Conservation (phyloP, 2,113 vertebrate genomes). For the Fregata magnificens region DNA sequence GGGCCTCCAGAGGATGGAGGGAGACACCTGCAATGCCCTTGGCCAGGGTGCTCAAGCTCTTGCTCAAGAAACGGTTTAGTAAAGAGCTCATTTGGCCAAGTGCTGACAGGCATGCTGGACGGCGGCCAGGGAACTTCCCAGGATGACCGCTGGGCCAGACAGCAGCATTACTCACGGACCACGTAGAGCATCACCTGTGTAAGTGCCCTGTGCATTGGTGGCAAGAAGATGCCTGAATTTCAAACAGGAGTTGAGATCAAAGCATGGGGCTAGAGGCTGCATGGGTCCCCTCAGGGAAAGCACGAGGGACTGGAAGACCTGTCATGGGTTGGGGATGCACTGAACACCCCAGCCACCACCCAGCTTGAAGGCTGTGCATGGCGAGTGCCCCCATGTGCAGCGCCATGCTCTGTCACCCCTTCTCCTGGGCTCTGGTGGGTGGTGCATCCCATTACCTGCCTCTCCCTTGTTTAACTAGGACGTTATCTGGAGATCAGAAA, state of each 20-base stretch:
- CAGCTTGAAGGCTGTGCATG: rapidly evolving
- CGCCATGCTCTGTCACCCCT: rapidly evolving
- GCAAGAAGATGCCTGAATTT: neutral
- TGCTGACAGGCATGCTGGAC: neutral
- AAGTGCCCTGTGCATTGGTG: neutral
- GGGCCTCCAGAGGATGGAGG: neutral
- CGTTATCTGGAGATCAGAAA: neutral
- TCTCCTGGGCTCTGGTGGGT: neutral
- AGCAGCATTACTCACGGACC: neutral
- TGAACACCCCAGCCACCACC: rapidly evolving
- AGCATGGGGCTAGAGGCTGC: neutral
- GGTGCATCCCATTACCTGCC: neutral
- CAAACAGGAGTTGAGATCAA: neutral
- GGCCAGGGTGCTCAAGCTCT: rapidly evolving
- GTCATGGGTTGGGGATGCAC: rapidly evolving
- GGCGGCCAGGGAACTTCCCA: neutral
- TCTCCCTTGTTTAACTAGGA: neutral
- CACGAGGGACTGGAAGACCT: neutral
- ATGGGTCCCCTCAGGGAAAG: neutral
- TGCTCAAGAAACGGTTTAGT: neutral
- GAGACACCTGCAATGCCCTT: neutral
- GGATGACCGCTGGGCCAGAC: neutral
- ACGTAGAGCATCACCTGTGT: neutral
- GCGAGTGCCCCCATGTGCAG: rapidly evolving
- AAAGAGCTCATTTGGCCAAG: neutral